phyloP scores from a whole-genome alignment of 2,797 vertebrate genomes.

The Heterohyrax brucei region DNA sequence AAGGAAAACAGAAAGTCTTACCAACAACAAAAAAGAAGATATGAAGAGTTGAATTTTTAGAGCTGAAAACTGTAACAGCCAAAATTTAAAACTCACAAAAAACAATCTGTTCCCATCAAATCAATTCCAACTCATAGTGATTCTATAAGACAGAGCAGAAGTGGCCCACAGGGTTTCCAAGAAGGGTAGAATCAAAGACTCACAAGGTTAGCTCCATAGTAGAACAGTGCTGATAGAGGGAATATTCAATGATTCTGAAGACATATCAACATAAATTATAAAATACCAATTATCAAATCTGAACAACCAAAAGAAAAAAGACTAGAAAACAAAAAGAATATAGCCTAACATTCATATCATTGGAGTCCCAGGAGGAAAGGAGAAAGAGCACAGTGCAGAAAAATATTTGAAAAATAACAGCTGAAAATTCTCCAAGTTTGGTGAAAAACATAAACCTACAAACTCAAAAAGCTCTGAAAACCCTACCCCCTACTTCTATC shows the following conservation, averaged over 20 bases:
- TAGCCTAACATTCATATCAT: accelerated
- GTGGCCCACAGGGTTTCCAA: too few relatives aligned
- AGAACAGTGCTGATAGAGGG: too few relatives aligned
- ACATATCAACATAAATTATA: not conserved
- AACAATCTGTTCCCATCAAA: too few relatives aligned
- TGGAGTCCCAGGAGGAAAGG: not conserved
- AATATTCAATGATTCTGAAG: not conserved
- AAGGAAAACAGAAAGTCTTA: not conserved
- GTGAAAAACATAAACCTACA: too few relatives aligned
- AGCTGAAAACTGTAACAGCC: not conserved
- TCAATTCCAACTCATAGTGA: too few relatives aligned
- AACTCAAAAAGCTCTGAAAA: not conserved
- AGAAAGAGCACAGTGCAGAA: accelerated
- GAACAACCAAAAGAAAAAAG: not conserved
- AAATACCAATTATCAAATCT: not conserved
- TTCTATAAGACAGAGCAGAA: too few relatives aligned
- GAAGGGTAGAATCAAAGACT: not conserved
- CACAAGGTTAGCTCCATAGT: not conserved
- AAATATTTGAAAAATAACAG: not conserved
- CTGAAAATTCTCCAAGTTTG: not conserved
- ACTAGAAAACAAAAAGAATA: not conserved
- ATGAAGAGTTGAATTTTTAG: not conserved
- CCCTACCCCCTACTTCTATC: too few relatives aligned
- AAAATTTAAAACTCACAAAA: not conserved
- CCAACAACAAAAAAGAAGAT: not conserved